These are phyloP conservation scores for Callipepla californica DNA, from an alignment of 2,113 vertebrate genomes.

Conservation along the genomic window DNA sequence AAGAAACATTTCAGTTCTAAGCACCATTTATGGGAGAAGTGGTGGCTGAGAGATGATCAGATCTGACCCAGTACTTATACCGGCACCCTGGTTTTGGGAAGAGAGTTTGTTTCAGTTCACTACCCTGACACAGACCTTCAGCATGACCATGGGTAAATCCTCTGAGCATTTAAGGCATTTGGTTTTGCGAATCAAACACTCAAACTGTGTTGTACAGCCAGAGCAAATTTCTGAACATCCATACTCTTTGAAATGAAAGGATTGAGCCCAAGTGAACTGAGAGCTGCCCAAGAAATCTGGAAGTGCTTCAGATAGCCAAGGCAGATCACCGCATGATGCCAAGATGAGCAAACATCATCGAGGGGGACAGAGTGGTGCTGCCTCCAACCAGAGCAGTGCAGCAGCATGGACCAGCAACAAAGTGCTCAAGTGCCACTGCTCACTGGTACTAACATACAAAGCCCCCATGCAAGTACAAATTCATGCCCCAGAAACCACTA, in stretches of 20 bases:
- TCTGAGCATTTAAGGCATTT: not conserved
- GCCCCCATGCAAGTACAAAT: not conserved
- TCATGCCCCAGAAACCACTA: not conserved
- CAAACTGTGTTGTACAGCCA: not conserved
- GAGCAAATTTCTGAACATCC: not conserved
- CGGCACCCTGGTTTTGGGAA: not conserved
- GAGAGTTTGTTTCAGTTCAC: not conserved
- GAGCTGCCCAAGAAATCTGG: not conserved
- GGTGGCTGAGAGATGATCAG: not conserved
- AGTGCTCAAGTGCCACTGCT: not conserved
- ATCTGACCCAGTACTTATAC: not conserved
- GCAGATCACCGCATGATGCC: not conserved
- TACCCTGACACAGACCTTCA: not conserved
- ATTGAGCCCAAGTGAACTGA: not conserved
- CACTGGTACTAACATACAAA: not conserved
- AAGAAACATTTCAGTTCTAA: not conserved
- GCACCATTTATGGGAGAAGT: not conserved
- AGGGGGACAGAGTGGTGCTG: not conserved
- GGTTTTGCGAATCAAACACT: not conserved
- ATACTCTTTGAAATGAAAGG: not conserved
- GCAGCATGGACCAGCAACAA: not conserved
- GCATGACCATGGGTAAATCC: not conserved
- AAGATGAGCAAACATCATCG: accelerated
- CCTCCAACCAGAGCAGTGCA: not conserved
- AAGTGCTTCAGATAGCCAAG: not conserved